Conservation (phyloP, 2,113 vertebrate species). For the Trochalopteron elliotii region DNA sequence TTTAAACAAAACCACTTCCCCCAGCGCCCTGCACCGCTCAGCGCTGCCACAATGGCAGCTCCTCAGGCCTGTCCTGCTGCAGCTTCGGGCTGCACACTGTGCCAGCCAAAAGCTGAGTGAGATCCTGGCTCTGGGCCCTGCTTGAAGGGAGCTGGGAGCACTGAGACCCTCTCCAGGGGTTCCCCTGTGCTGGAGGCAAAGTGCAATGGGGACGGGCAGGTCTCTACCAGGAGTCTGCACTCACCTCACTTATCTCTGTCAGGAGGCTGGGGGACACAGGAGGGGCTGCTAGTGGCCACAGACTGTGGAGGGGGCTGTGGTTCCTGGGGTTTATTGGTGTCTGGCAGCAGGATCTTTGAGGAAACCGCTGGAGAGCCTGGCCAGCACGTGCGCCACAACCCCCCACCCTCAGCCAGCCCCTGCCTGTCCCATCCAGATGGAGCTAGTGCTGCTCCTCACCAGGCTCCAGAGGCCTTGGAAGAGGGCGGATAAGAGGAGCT, state of each 20-base stretch:
- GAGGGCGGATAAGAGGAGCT: background rate
- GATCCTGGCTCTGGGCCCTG: background rate
- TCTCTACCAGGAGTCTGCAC: background rate
- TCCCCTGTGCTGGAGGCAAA: background rate
- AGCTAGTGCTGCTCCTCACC: constrained; percentile 25
- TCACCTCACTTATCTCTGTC: background rate
- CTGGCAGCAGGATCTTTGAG: background rate
- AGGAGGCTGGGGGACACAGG: fast-evolving
- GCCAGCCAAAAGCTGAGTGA: background rate
- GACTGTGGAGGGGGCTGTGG: fast-evolving
- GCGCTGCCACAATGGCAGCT: background rate
- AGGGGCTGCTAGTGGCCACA: background rate
- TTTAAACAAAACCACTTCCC: background rate
- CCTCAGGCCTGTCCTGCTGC: fast-evolving
- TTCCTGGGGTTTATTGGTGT: background rate
- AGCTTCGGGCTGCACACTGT: background rate
- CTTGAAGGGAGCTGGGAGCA: background rate
- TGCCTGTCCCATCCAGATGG: constrained; percentile 16
- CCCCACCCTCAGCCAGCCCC: background rate
- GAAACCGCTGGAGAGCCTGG: background rate
- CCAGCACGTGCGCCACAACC: background rate
- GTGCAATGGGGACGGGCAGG: fast-evolving
- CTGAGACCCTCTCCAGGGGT: background rate
- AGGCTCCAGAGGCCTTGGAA: constrained; percentile 14
- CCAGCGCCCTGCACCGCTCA: background rate